Evolutionary conservation across 2,888 invertebrate species (phyloP).

Genomic region (Leucozona laternaria): DNA sequence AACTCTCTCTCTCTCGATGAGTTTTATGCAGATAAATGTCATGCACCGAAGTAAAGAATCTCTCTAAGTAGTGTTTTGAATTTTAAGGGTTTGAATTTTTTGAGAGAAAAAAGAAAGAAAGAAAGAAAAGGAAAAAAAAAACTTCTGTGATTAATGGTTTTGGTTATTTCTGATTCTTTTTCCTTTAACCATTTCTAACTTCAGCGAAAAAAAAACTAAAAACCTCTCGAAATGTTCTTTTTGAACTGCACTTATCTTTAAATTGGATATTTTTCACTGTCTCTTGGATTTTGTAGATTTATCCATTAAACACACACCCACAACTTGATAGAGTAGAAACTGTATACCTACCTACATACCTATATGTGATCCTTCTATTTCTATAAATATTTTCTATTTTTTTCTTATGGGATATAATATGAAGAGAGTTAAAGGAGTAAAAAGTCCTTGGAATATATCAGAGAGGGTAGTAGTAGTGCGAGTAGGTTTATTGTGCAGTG

Average conservation of each 20-base stretch:
- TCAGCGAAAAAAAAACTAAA: neutral
- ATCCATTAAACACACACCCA: slow-evolving; percentile 25
- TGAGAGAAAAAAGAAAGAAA: slow-evolving; percentile 26
- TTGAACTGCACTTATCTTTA: slow-evolving; percentile 75
- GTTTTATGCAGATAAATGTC: slow-evolving; percentile 71
- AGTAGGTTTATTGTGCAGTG: slow-evolving; percentile 53
- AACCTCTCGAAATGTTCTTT: slow-evolving; percentile 61
- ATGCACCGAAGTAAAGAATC: slow-evolving; percentile 35
- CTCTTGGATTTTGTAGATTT: slow-evolving; percentile 58
- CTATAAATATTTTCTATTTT: neutral
- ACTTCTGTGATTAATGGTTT: slow-evolving; percentile 72
- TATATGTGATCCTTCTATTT: slow-evolving; percentile 31
- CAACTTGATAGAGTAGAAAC: slow-evolving; percentile 9
- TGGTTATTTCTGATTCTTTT: slow-evolving; percentile 58
- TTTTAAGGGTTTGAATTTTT: slow-evolving; percentile 21
- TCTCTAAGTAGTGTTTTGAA: slow-evolving; percentile 20
- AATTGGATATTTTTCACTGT: slow-evolving; percentile 76
- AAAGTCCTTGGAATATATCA: slow-evolving; percentile 16
- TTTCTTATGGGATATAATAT: neutral
- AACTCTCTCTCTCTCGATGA: slow-evolving; percentile 54
- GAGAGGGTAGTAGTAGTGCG: neutral
- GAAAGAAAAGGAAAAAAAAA: neutral
- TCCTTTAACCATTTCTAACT: slow-evolving; percentile 13
- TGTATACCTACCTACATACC: neutral
- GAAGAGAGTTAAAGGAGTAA: slow-evolving; percentile 5